phyloP scores from a whole-genome alignment of 2,113 vertebrate species.

The Lepidothrix coronata region DNA sequence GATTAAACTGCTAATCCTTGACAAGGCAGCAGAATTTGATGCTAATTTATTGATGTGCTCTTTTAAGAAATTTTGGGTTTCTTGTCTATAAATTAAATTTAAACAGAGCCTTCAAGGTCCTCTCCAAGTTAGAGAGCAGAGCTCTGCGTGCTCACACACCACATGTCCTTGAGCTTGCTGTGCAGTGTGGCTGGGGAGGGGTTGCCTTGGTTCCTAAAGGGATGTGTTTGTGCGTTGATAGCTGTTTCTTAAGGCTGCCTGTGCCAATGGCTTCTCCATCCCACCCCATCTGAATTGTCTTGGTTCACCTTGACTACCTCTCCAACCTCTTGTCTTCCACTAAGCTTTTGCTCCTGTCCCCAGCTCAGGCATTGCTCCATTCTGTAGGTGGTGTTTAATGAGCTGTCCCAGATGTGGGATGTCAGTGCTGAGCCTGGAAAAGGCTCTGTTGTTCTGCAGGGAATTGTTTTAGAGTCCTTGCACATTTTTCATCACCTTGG shows the following conservation, averaged over 20 bases:
- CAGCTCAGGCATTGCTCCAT: fast-evolving
- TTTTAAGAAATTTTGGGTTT: slow-evolving; percentile 17
- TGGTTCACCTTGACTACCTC: background rate
- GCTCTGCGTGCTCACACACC: background rate
- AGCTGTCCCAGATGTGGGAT: background rate
- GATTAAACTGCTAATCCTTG: slow-evolving; percentile 50
- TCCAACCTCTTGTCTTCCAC: background rate
- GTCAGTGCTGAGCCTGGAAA: background rate
- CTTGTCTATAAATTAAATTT: slow-evolving; percentile 35
- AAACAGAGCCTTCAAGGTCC: slow-evolving; percentile 1
- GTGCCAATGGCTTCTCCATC: background rate
- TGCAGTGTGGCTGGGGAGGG: background rate
- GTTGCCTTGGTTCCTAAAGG: background rate
- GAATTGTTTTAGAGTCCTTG: background rate
- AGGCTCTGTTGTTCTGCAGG: background rate
- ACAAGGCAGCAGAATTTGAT: slow-evolving; percentile 31
- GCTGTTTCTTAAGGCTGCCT: background rate
- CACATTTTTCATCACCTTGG: background rate
- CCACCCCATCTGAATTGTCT: background rate
- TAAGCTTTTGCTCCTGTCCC: background rate
- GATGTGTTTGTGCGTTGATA: background rate
- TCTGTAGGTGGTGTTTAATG: fast-evolving
- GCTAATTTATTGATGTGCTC: slow-evolving; percentile 37
- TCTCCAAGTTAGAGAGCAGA: background rate
- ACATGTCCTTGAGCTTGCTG: background rate